These are phyloP conservation scores for Myodes glareolus DNA, from an alignment of 2,113 vertebrate species.

Conservation along the genomic window DNA sequence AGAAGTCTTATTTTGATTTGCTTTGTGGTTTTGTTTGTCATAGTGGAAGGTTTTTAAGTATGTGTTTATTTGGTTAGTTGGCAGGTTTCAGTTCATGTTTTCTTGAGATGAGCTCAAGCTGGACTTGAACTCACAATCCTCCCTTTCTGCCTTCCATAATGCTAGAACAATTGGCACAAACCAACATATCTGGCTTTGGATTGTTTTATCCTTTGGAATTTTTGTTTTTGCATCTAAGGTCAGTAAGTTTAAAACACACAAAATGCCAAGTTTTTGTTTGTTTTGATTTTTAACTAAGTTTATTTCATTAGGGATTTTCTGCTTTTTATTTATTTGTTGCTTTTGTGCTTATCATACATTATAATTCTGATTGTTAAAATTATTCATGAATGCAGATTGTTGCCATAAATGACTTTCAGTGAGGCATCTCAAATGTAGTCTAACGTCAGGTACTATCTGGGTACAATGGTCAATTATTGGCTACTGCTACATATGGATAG, in stretches of 20 bases:
- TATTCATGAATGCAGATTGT: background rate
- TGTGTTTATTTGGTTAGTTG: background rate
- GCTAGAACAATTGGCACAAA: background rate
- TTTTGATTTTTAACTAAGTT: background rate
- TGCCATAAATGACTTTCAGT: slow-evolving; percentile 10
- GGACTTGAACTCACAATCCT: background rate
- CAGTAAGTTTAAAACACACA: slow-evolving; percentile 5
- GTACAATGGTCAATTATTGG: background rate
- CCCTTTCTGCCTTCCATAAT: background rate
- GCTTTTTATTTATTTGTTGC: background rate
- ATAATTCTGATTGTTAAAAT: slow-evolving; percentile 19
- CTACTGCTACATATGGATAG: background rate
- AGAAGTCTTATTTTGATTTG: background rate
- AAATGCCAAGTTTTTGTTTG: background rate
- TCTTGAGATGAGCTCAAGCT: background rate
- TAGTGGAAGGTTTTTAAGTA: background rate
- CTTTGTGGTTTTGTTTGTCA: background rate
- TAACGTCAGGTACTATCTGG: background rate
- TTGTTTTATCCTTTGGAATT: background rate
- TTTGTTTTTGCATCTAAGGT: background rate
- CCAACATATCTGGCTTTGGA: background rate
- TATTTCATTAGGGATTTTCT: background rate
- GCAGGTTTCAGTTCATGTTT: background rate
- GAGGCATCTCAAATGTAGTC: background rate
- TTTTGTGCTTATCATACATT: background rate